Conservation (phyloP, 2,113 vertebrate species). For the Murina feae region DNA sequence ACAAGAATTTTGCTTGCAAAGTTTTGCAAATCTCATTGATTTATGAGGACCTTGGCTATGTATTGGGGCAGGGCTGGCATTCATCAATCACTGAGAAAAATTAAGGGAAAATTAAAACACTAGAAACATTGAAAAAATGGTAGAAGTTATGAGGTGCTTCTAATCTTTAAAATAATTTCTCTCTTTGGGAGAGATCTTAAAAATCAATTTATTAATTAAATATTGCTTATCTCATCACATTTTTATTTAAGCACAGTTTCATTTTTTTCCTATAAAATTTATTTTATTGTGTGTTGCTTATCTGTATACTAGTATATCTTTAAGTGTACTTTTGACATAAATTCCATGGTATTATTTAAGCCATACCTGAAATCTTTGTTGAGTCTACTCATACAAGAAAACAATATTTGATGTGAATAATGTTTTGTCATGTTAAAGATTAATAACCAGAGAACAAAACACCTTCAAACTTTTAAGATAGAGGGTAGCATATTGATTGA, state of each 20-base stretch:
- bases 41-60: background rate
- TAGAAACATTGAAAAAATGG: background rate
- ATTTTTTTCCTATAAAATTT: background rate
- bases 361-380: background rate
- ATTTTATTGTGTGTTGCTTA: background rate
- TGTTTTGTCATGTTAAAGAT: background rate
- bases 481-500: background rate
- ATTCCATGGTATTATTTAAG: background rate
- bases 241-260: background rate
- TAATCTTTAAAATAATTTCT: slow-evolving; percentile 20
- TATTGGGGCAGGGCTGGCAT: background rate
- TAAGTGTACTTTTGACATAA: background rate
- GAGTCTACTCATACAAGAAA: background rate
- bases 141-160: background rate
- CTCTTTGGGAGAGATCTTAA: background rate
- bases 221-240: background rate
- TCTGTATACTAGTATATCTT: background rate
- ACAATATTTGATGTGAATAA: background rate
- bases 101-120: background rate
- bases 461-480: background rate
- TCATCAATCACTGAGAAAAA: background rate
- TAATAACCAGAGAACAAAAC: background rate
- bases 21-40: slow-evolving; percentile 12
- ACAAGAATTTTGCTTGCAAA: background rate
- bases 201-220: background rate